phyloP scores from a whole-genome alignment of 2,113 vertebrate species.

The Setophaga kirtlandii region DNA sequence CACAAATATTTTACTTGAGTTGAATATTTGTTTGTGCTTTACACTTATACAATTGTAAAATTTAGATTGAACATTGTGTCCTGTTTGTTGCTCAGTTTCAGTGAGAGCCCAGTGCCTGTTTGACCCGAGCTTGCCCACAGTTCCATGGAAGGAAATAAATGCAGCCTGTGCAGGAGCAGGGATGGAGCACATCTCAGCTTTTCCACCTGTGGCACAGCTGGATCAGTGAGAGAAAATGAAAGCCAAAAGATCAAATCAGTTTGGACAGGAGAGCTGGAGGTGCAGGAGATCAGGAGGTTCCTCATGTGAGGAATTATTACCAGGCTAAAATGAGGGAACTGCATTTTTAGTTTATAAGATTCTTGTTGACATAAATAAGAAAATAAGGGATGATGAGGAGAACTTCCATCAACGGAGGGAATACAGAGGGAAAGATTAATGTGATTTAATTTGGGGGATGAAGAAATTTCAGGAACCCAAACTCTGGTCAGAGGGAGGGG shows the following conservation, averaged over 20 bases:
- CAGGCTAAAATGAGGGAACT: not conserved
- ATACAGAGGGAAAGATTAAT: not conserved
- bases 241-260: not conserved
- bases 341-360: not conserved
- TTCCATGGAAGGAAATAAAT: not conserved
- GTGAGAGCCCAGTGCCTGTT: not conserved
- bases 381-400: not conserved
- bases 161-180: not conserved
- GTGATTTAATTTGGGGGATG: not conserved
- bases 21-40: not conserved
- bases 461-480: not conserved
- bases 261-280: not conserved
- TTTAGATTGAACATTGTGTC: not conserved
- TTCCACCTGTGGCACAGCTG: not conserved
- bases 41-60: accelerated
- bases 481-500: not conserved
- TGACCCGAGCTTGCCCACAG: not conserved
- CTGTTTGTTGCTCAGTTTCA: not conserved
- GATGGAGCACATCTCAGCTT: not conserved
- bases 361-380: not conserved
- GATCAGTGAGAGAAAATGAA: not conserved
- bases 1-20: not conserved
- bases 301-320: not conserved
- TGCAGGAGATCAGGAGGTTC: not conserved
- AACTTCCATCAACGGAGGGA: accelerated